A percentile compares a stretch with the other conserved stretches of the same genome.
These are phyloP conservation scores for Marcusenius ussheri DNA, from an alignment of 2,113 vertebrate species.

Conservation along the genomic window DNA sequence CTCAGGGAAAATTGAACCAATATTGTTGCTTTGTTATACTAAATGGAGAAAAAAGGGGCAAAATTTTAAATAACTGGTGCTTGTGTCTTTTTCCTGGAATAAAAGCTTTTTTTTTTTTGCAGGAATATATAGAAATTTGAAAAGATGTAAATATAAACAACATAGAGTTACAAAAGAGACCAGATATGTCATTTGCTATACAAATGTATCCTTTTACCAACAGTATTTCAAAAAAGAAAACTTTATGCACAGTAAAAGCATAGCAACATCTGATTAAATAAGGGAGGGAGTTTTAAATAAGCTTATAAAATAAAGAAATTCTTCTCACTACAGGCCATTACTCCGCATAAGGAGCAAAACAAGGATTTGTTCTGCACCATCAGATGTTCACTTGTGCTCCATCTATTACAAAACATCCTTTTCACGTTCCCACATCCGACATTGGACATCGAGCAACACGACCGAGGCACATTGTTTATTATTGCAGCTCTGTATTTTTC, in stretches of 20 bases:
- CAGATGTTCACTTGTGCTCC: neutral
- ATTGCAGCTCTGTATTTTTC: neutral
- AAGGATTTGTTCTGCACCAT: neutral
- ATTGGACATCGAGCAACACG: neutral
- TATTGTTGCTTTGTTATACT: neutral
- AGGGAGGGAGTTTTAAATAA: neutral
- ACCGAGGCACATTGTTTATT: neutral
- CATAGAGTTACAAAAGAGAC: neutral
- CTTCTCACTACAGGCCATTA: neutral
- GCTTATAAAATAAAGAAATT: neutral
- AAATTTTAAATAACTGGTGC: neutral
- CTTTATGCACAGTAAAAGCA: neutral
- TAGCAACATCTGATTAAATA: neutral
- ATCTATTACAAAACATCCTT: neutral
- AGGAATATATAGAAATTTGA: neutral
- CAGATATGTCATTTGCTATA: neutral
- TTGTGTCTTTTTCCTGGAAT: neutral
- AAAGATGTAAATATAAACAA: neutral
- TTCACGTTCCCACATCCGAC: neutral
- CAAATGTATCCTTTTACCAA: neutral
- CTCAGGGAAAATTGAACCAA: neutral
- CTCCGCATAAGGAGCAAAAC: neutral
- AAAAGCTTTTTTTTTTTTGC: neutral
- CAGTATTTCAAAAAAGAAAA: neutral
- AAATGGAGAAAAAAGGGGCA: neutral